Base-by-base conservation (phyloP, 2,888 invertebrate species). In the Amiota mariae region DNA sequence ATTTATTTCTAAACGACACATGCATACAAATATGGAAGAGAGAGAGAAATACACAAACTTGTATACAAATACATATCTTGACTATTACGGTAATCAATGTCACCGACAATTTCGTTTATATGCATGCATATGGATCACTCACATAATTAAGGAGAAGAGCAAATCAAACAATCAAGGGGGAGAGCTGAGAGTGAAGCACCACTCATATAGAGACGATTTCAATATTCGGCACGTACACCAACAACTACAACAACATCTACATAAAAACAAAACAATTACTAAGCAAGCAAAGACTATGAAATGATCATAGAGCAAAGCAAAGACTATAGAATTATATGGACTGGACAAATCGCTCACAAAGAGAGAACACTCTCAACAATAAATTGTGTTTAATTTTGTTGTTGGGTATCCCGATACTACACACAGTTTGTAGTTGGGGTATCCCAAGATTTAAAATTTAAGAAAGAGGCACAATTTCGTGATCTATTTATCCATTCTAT, bases 11-110 rank as follows among this genome's bases (percentile, higher is more conserved):
- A n/a, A 56, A 46, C 9, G 9, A 56, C 18, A 57, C 11, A 56
- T n/a, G 20, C 70, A 46, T 24, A 70, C 54, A 20, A 47, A 24
- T 57, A 71, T 36, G 10, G n/a, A 13, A 18, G 8, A 36, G 24
- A 57, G 15, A 57, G 11, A 57, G 13, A 24, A 11, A 71, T 18
- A 71, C 56, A 73, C 70, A 76, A n/a, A n/a, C n/a, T n/a, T 49
- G 77, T 72, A 75, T 72, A 75, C 66, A 74, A 56, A 72, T 56
- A 71, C 15, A 57, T 57, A 81, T 77, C 81, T 85, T 2, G 59
- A 20, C 20, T 36, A 87, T 85, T 85, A 84, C 83, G 82, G 85
- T 85, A 85, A 87, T 86, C 85, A 85, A 84, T 85, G 85, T 85
- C 87, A 86, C 81, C 83, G 82, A 36, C 3, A 36, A 82, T 85